Percentiles rank a stretch among this genome's conserved stretches.
Evolutionary conservation across 1,140 invertebrate genomes (phyloP).

Genomic region (Bombus impatiens): DNA sequence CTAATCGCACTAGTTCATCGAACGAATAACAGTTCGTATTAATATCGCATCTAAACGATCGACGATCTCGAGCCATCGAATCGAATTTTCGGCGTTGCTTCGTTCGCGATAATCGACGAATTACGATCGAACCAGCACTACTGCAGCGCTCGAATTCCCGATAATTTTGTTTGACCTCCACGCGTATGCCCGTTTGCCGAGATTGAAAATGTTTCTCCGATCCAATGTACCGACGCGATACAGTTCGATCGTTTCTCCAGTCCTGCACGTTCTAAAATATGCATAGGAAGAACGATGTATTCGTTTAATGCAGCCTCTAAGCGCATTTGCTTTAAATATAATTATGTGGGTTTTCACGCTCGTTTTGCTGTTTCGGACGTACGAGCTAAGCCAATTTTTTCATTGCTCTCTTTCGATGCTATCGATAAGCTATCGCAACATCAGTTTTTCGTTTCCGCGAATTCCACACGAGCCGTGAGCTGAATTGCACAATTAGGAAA

Average conservation of each 20-base stretch:
- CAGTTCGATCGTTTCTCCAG: neutral
- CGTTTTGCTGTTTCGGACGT: neutral
- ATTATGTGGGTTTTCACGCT: neutral
- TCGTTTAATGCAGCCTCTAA: neutral
- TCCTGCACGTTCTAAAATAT: neutral
- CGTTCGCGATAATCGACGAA: slow-evolving; percentile 63
- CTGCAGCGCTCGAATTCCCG: slow-evolving; percentile 40
- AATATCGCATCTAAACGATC: slow-evolving; percentile 67
- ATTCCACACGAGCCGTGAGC: neutral
- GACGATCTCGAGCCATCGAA: slow-evolving; percentile 43
- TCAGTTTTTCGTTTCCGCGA: neutral
- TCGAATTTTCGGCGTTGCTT: slow-evolving; percentile 49
- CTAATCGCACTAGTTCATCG: slow-evolving; percentile 57
- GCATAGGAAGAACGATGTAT: neutral
- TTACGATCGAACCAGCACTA: slow-evolving; percentile 53
- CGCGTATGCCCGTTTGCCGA: slow-evolving; percentile 37
- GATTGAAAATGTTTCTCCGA: slow-evolving; percentile 41
- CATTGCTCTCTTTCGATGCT: neutral
- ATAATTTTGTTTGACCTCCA: slow-evolving; percentile 68
- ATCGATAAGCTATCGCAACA: neutral
- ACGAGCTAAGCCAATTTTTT: neutral
- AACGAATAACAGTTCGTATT: slow-evolving; percentile 71
- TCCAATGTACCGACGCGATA: neutral
- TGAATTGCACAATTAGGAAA: no score
- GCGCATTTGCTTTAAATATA: neutral